Evolutionary conservation across 2,113 vertebrate genomes (phyloP).

Genomic region (Nycticryphes semicollaris): DNA sequence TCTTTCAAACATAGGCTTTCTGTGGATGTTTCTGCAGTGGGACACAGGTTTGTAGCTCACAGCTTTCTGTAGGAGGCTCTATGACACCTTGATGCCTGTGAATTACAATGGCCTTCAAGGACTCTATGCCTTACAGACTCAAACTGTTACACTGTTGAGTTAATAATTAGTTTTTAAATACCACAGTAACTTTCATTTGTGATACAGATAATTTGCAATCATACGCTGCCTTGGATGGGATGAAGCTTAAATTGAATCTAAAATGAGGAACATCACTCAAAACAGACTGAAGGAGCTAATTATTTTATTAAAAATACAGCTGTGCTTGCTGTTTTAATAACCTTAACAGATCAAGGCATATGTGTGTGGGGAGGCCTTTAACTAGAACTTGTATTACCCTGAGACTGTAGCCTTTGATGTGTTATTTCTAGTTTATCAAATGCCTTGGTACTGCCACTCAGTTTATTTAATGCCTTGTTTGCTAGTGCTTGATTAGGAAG

Average conservation of each 20-base stretch:
- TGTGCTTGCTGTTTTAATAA: slow-evolving; percentile 43
- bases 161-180: slow-evolving; percentile 51
- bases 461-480: slow-evolving; percentile 40
- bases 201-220: slow-evolving; percentile 39
- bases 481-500: slow-evolving; percentile 12
- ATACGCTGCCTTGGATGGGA: neutral
- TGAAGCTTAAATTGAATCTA: slow-evolving; percentile 38
- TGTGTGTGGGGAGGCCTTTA: slow-evolving; percentile 21
- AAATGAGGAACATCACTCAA: slow-evolving; percentile 34
- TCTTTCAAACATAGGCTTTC: neutral
- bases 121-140: neutral
- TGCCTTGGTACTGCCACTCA: slow-evolving; percentile 26
- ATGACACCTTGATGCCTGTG: neutral
- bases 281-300: slow-evolving; percentile 46
- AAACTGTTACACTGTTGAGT: neutral
- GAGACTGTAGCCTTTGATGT: slow-evolving; percentile 45
- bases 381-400: slow-evolving; percentile 33
- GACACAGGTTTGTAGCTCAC: neutral
- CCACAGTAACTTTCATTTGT: slow-evolving; percentile 36
- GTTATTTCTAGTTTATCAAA: slow-evolving; percentile 50
- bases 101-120: slow-evolving; percentile 1
- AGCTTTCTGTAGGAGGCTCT: neutral
- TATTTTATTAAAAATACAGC: slow-evolving; percentile 58
- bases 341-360: slow-evolving; percentile 42
- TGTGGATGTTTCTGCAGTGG: neutral